Evolutionary conservation across 2,888 invertebrate species (phyloP), one percentile per base, ranked within the genome.

Genomic region (Xylota sylvarum): DNA sequence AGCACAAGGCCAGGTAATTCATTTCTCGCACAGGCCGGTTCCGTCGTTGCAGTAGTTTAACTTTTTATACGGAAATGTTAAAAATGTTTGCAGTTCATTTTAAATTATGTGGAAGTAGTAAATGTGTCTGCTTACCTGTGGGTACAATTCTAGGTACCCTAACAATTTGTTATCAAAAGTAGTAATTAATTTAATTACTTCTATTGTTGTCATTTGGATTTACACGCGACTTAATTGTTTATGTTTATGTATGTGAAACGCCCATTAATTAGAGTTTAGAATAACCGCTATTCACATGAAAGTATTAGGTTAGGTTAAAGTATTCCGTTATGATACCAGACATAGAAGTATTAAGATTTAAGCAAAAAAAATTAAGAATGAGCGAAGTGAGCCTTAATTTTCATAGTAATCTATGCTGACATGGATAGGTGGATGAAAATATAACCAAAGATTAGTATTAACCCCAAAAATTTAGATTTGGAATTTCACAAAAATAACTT

Each of bases 71-170:
- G 35, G 19, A 37, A 37, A 19, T 12, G 0, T 9, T 56, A 19
- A 35, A n/a, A 14, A 56, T 35, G 10, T 58, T 37, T 17, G 58
- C n/a, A 37, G 55, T 56, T 56, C 35, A 35, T 56, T 14, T 58
- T 37, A 12, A 19, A 9, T 37, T 58, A 58, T 10, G 5, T 37
- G 50, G 10, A 10, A 17, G 50, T 10, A 12, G 12, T 23, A 23
- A 2, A 3, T 23, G 6, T 30, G 4, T 6, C 27, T 30, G 9
- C 7, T 1, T 10, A 35, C 10, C 7, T 14, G n/a, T 7, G 5
- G 2, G 2, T 35, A 17, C 7, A 1, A 30, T 35, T 19, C 17
- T 37, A 10, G 4, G 17, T 17, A 12, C 19, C 5, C 10, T 17
- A 56, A 6, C 35, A 9, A 12, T 17, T n/a, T 56, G 19, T 56